Base-by-base conservation (phyloP, 1,140 invertebrate species). In the Leptopilina boulardi region DNA sequence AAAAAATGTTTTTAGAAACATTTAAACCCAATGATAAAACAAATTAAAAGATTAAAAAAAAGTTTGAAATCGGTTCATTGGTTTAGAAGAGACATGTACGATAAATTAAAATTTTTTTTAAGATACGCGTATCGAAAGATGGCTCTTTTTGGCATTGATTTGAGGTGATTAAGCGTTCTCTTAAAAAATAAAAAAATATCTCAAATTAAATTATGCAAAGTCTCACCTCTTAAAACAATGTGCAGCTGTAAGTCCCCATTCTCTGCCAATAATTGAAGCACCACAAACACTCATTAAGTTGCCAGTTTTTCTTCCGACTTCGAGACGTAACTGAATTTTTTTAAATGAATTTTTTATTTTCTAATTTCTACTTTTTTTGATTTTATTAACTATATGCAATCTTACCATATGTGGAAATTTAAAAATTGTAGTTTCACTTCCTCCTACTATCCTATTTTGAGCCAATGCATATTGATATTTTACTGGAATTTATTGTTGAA, bases 381-480 rank as follows among this genome's bases (percentile, higher is more conserved):
- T 44, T 44, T 44, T 44, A 44, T 1, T n/a, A n/a, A n/a, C n/a
- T n/a, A n/a, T n/a, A n/a, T n/a, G 9, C 9, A 38, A 38, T 38
- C 34, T 42, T 42, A 66, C 83, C 59, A 21, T 93, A 81, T 11
- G 93, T 76, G 6, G 90, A 91, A 19, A 92, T 87, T 82, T 93
- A 92, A 82, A 91, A 90, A 78, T 93, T 89, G 71, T 86, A 86
- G 8, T 85, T 88, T 11, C 73, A 75, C 1, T 15, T 86, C 83
- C 81, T 92, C 90, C 4, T 78, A 56, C 71, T 86, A 76, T 4
- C 89, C 79, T 38, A 83, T 44, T 3, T 56, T 78, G 1, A 87
- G 79, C 21, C 77, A 21, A 19, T 89, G 80, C 18, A 86, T 75
- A 44, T 42, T 34, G 21, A 76, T 15, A 70, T 47, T 15, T 23